A percentile compares a stretch with the other conserved stretches of the same genome.
Evolutionary conservation across 2,888 invertebrate genomes (phyloP).

Genomic region (Hirtodrosophila duncani): DNA sequence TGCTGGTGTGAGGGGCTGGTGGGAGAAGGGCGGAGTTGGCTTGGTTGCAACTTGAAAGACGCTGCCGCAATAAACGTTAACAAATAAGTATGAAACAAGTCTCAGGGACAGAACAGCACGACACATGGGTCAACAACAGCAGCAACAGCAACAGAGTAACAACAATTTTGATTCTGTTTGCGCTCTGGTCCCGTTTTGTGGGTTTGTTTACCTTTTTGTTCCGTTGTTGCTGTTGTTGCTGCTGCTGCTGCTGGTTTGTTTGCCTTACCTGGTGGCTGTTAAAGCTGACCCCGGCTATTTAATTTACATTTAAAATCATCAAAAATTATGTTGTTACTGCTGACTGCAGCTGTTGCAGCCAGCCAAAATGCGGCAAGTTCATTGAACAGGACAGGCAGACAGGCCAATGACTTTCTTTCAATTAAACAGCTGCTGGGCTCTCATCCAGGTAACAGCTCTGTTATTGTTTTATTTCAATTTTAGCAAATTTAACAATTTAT

Average conservation of each 20-base stretch:
- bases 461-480: conserved; percentile 19
- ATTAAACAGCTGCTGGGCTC: conserved; percentile 29
- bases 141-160: conserved; percentile 31
- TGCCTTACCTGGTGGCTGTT: neutral
- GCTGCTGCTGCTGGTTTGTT: conserved; percentile 4
- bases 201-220: conserved; percentile 36
- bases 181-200: conserved; percentile 36
- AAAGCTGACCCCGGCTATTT: conserved; percentile 8
- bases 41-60: conserved; percentile 10
- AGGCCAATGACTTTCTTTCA: conserved; percentile 55
- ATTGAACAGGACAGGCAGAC: conserved; percentile 38
- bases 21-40: neutral
- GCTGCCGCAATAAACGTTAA: conserved; percentile 23
- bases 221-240: conserved; percentile 4
- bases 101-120: conserved; percentile 7
- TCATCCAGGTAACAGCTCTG: neutral
- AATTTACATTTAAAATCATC: conserved; percentile 28
- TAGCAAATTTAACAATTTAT: conserved; percentile 33
- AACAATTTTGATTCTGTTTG: conserved; percentile 66
- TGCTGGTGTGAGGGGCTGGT: too few relatives aligned
- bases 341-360: conserved; percentile 43
- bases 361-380: conserved; percentile 25
- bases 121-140: conserved; percentile 14
- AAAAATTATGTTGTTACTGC: neutral
- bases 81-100: neutral